Evolutionary conservation across 1,140 invertebrate species (phyloP), one percentile per base, ranked within the genome.

Genomic region (Fopius arisanus): DNA sequence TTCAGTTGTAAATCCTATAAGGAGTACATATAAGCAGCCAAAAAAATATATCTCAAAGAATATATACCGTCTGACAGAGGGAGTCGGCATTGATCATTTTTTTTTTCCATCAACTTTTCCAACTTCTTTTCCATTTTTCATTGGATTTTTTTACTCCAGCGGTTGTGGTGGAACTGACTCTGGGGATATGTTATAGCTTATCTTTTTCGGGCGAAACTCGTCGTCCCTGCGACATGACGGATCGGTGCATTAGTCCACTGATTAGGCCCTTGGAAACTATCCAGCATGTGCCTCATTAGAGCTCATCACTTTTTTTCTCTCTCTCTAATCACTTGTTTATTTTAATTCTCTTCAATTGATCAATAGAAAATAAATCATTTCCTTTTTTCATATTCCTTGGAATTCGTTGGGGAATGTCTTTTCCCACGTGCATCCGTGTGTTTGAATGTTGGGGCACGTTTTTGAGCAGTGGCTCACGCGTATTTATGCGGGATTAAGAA

Each of bases 401-500:
- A 37, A 37, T 37, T 2, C 9, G 1, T 37, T 37, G 33, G 12
- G 12, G 9, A 7, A 37, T 37, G 12, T 37, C 9, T 7, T 12
- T 37, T 37, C 12, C 33, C 33, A 37, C 33, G 7, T 37, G 33
- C 12, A 10, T 37, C 9, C 12, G 1, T 37, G 33, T 37, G 33
- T 10, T 7, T 37, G 33, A 37, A 37, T 37, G 7, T 37, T 37
- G 33, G 33, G 3, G 33, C 33, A 37, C 23, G n/a, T 51, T 51
- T 21, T 51, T 6, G 16, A 51, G 9, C 4, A 6, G 21, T 2
- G 21, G n/a, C n/a, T 51, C 21, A 51, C 48, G 21, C 9, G 21
- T 51, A 51, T 51, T 54, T 54, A 54, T 76, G 75, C 73, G 77
- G 79, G 80, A 81, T 80, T 80, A 80, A 81, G 78, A 77, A 82